Conservation (phyloP, 2,797 vertebrate species). For the Gambusia yucatana region DNA sequence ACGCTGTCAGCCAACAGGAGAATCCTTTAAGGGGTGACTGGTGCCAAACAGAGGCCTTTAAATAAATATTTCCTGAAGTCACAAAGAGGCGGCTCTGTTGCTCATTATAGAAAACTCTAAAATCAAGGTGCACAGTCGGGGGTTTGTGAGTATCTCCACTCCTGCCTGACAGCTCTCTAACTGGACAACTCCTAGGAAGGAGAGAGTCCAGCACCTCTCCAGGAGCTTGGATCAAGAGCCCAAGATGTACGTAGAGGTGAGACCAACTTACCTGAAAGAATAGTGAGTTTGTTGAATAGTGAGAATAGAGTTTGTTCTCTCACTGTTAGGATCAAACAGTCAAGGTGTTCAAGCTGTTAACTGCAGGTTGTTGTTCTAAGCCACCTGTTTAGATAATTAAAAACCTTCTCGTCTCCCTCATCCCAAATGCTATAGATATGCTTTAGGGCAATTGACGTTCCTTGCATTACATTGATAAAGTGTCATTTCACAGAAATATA, state of each 20-base stretch:
- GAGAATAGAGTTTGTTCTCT: background rate
- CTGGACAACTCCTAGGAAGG: background rate
- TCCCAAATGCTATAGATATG: background rate
- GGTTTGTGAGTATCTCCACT: too few species aligned
- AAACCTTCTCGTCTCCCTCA: background rate
- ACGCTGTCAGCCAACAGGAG: background rate
- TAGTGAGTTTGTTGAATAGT: too few species aligned
- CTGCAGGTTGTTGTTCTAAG: background rate
- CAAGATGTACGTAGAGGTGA: background rate
- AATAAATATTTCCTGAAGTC: background rate
- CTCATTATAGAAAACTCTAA: background rate
- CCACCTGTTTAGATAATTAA: background rate
- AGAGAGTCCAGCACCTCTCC: background rate
- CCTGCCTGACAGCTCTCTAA: background rate
- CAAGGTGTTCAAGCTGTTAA: background rate
- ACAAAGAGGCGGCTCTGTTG: background rate
- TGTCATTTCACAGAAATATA: background rate
- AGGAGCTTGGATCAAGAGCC: background rate
- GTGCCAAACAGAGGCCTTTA: background rate
- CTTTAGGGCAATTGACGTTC: background rate
- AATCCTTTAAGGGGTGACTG: background rate
- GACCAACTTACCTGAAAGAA: background rate
- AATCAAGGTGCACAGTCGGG: background rate
- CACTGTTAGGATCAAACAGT: background rate
- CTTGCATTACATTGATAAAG: background rate